Percentiles rank a stretch among this genome's conserved stretches.
phyloP scores from a whole-genome alignment of 1,140 invertebrate genomes.

The Aphaenogaster ashmeadi region DNA sequence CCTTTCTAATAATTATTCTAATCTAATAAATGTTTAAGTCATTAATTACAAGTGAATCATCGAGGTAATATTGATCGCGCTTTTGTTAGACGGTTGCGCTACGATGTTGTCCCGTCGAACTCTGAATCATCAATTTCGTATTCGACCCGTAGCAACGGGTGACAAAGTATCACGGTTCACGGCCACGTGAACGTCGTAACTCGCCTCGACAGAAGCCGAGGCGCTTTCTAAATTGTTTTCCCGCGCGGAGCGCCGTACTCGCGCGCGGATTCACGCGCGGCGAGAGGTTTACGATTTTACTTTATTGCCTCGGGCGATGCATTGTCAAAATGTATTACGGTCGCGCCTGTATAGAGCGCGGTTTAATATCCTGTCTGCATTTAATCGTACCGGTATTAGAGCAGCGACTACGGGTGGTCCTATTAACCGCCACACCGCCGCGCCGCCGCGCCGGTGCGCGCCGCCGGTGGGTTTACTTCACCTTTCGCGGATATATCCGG shows the following conservation, averaged over 20 bases:
- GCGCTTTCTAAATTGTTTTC: conserved; percentile 57
- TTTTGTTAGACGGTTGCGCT: background rate
- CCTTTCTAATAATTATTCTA: too few species aligned
- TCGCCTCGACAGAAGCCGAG: conserved; percentile 28
- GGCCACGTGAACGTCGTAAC: conserved; percentile 14
- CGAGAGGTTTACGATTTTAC: conserved; percentile 83
- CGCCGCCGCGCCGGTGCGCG: conserved; percentile 16
- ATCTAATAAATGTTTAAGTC: background rate
- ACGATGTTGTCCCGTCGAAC: background rate
- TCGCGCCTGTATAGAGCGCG: conserved; percentile 76
- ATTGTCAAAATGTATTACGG: conserved; percentile 85
- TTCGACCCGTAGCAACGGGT: background rate
- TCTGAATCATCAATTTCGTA: conserved; percentile 30
- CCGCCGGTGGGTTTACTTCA: conserved; percentile 73
- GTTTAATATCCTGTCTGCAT: conserved; percentile 86
- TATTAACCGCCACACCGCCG: conserved; percentile 76
- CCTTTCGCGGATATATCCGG: conserved; percentile 76
- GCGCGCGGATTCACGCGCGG: conserved; percentile 65
- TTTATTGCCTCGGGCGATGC: conserved; percentile 82
- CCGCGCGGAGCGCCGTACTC: conserved; percentile 6
- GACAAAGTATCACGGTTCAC: conserved; percentile 43
- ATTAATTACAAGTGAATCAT: background rate
- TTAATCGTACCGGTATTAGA: conserved; percentile 84
- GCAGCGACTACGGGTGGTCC: conserved; percentile 80
- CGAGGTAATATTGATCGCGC: background rate